phyloP scores from a whole-genome alignment of 2,113 vertebrate species.

The Theristicus caerulescens region DNA sequence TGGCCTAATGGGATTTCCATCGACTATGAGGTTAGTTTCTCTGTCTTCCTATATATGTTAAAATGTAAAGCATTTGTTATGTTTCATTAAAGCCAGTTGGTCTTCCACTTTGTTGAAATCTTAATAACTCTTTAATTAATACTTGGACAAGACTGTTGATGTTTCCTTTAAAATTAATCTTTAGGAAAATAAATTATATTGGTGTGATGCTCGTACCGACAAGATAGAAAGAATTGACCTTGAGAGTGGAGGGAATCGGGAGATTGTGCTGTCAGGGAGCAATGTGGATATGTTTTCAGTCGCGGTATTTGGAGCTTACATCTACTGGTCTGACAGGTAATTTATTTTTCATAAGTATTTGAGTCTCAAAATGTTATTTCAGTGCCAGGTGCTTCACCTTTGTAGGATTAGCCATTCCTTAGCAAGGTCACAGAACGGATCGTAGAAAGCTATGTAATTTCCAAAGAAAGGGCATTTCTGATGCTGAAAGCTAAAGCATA shows the following conservation, averaged over 20 bases:
- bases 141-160: constrained; percentile 58
- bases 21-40: constrained; percentile 89
- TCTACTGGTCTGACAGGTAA: constrained; percentile 99
- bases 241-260: constrained; percentile 92
- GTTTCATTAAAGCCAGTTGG: not conserved
- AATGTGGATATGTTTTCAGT: constrained; percentile 99
- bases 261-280: constrained; percentile 95
- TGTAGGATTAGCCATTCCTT: constrained; percentile 76
- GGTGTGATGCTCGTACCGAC: constrained; percentile 98
- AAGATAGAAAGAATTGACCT: constrained; percentile 99
- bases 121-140: constrained; percentile 61
- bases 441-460: constrained; percentile 46
- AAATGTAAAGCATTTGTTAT: not conserved
- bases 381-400: constrained; percentile 76
- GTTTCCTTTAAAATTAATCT: constrained; percentile 84
- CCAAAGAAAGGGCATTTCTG: constrained; percentile 42
- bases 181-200: constrained; percentile 99
- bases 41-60: not conserved
- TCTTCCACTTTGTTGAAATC: constrained; percentile 28
- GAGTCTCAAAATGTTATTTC: constrained; percentile 74
- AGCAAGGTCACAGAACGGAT: constrained; percentile 71
- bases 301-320: constrained; percentile 97
- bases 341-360: constrained; percentile 90
- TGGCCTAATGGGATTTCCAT: constrained; percentile 99
- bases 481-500: constrained; percentile 60